Conservation (phyloP, 2,797 vertebrate species). For the Erpetoichthys calabaricus region DNA sequence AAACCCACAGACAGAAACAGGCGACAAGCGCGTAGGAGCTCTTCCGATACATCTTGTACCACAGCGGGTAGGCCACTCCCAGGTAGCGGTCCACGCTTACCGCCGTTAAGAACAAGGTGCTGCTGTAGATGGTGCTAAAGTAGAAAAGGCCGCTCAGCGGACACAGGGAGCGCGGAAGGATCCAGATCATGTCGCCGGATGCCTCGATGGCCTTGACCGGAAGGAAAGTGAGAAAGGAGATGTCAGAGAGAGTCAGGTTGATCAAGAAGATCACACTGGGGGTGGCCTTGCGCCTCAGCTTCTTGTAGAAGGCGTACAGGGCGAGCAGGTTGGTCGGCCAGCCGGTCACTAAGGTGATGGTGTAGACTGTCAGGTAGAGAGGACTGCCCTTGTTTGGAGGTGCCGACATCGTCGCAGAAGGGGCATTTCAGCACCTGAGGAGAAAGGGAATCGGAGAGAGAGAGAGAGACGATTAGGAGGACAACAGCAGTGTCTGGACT, state of each 20-base stretch:
- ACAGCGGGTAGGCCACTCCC: conserved; percentile 63
- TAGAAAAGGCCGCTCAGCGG: conserved; percentile 59
- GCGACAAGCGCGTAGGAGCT: conserved; percentile 40
- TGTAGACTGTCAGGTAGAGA: conserved; percentile 43
- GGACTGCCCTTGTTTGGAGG: not conserved
- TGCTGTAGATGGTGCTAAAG: conserved; percentile 77
- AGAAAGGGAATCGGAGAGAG: too few species aligned
- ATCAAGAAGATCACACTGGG: conserved; percentile 67
- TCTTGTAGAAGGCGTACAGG: conserved; percentile 47
- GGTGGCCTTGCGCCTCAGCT: conserved; percentile 38
- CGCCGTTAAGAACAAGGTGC: conserved; percentile 65
- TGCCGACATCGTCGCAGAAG: too few species aligned
- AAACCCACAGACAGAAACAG: conserved; percentile 49
- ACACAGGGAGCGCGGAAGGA: conserved; percentile 42
- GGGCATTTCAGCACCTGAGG: too few species aligned
- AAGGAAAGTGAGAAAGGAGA: conserved; percentile 62
- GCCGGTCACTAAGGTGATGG: conserved; percentile 58
- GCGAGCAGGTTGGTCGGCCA: conserved; percentile 67
- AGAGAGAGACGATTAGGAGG: too few species aligned
- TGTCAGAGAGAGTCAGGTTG: conserved; percentile 72
- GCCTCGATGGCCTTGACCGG: conserved; percentile 70
- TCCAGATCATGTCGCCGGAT: conserved; percentile 41
- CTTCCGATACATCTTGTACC: conserved; percentile 53
- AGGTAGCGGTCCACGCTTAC: conserved; percentile 72
- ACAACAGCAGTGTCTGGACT: too few species aligned